Conservation (phyloP, 1,140 invertebrate species). For the Trachymyrmex cornetzi region DNA sequence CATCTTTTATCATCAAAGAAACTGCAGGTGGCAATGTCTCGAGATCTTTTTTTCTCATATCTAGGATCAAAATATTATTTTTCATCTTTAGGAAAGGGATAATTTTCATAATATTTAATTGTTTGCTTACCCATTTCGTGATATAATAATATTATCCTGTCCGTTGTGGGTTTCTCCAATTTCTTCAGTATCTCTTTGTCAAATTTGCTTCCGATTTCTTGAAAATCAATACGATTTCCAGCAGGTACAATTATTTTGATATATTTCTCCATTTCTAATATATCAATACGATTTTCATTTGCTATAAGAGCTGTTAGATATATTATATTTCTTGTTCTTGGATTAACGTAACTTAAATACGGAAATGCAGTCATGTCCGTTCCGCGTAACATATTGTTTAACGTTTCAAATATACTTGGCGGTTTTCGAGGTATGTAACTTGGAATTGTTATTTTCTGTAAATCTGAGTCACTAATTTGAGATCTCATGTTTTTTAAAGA, state of each 20-base stretch:
- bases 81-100: not conserved
- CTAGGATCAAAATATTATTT: slow-evolving; percentile 79
- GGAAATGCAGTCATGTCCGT: slow-evolving; percentile 88
- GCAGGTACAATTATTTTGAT: slow-evolving; percentile 82
- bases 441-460: slow-evolving; percentile 89
- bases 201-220: slow-evolving; percentile 78
- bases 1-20: slow-evolving; percentile 91
- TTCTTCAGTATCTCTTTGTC: slow-evolving; percentile 79
- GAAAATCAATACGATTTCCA: slow-evolving; percentile 81
- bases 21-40: slow-evolving; percentile 92
- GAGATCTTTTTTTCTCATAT: slow-evolving; percentile 91
- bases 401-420: slow-evolving; percentile 90
- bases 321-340: slow-evolving; percentile 91
- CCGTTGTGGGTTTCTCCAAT: slow-evolving; percentile 72
- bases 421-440: slow-evolving; percentile 89
- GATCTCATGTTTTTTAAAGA: slow-evolving; percentile 81
- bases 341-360: slow-evolving; percentile 90
- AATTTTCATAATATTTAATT: not conserved
- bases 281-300: slow-evolving; percentile 64
- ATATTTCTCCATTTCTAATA: slow-evolving; percentile 79
- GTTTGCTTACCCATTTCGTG: slow-evolving; percentile 79
- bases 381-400: slow-evolving; percentile 89
- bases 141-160: slow-evolving; percentile 81
- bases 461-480: slow-evolving; percentile 86
- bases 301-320: slow-evolving; percentile 87